Base-by-base conservation (phyloP, 2,113 vertebrate genomes). In the Morone chrysops region DNA sequence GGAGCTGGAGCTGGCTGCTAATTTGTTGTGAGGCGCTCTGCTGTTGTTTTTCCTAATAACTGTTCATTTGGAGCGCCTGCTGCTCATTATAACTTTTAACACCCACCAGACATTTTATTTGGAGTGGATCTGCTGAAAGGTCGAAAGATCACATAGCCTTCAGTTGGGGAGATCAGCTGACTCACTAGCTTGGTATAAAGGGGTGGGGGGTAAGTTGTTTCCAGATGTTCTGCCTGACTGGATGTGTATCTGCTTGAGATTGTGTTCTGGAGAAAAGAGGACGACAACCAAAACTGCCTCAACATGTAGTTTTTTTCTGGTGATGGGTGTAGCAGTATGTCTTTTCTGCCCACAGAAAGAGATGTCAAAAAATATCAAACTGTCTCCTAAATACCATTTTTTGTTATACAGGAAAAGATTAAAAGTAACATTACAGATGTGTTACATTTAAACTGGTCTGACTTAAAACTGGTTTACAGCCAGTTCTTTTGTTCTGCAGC, bases 41-140 rank as follows among this genome's bases (percentile, higher is more conserved):
- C 68, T 82, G 60, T 81, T 91, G 75, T 75, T 87, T 82, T 80
- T 80, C 75, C 70, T 91, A 89, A 89, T 91, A 17, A 13, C 70
- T 75, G 22, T 47, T 84, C 48, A 73, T 17, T 78, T 45, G 75
- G 53, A 83, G 20, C 1, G 59, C 80, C 80, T 87, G 87, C 77
- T 72, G 84, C 74, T 92, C 78, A 70, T 82, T 90, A 70, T 2
- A 66, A 22, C 41, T 50, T 84, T 76, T 59, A 85, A 82, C 54
- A 70, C 75, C 78, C 81, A 63, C 54, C 66, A 86, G 53, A 62
- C 38, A 36, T 68, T 89, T 81, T 18, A 57, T 50, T 81, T 89
- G 70, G 67, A 86, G 56, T 47, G 77, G 71, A 81, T 79, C 68
- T 78, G 63, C 47, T 70, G 22, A 71, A 57, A 87, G 91, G 85